phyloP scores from a whole-genome alignment of 2,888 invertebrate species.

The Stenchaetothrips biformis region DNA sequence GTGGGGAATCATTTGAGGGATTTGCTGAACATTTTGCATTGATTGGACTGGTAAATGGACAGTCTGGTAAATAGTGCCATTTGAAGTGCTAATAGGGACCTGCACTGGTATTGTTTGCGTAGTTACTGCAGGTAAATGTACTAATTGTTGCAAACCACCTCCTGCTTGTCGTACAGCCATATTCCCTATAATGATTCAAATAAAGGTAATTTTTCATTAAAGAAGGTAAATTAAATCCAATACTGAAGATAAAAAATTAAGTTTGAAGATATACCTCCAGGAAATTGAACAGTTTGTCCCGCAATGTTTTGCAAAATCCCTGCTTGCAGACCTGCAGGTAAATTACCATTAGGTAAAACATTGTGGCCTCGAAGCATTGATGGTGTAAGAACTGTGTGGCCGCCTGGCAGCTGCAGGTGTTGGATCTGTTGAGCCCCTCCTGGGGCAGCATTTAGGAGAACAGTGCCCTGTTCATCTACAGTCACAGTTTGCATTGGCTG shows the following conservation, averaged over 20 bases:
- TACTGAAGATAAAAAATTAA: constrained; percentile 6
- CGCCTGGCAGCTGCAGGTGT: constrained; percentile 47
- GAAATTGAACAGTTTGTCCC: constrained; percentile 63
- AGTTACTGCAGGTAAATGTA: constrained; percentile 59
- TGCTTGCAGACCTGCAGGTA: constrained; percentile 49
- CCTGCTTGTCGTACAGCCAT: constrained; percentile 59
- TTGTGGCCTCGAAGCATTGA: constrained; percentile 68
- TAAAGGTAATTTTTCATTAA: constrained; percentile 21
- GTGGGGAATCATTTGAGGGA: constrained; percentile 65
- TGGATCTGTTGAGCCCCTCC: constrained; percentile 50
- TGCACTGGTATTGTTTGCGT: constrained; percentile 79
- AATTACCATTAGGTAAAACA: constrained; percentile 38
- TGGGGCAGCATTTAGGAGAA: constrained; percentile 67
- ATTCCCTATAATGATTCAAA: constrained; percentile 53
- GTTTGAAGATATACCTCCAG: constrained; percentile 48
- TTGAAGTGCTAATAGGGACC: constrained; percentile 77
- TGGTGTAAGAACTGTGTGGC: constrained; percentile 50
- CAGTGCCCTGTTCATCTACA: constrained; percentile 75
- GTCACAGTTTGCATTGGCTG: constrained; percentile 86
- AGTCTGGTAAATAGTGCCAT: constrained; percentile 91
- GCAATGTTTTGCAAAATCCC: constrained; percentile 66
- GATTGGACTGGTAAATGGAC: constrained; percentile 87
- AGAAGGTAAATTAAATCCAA: background rate
- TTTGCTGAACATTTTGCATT: constrained; percentile 55
- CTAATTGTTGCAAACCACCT: constrained; percentile 48